Evolutionary conservation across 1,140 invertebrate species (phyloP), one percentile per base, ranked within the genome.

Genomic region (Sarcophaga bullata): DNA sequence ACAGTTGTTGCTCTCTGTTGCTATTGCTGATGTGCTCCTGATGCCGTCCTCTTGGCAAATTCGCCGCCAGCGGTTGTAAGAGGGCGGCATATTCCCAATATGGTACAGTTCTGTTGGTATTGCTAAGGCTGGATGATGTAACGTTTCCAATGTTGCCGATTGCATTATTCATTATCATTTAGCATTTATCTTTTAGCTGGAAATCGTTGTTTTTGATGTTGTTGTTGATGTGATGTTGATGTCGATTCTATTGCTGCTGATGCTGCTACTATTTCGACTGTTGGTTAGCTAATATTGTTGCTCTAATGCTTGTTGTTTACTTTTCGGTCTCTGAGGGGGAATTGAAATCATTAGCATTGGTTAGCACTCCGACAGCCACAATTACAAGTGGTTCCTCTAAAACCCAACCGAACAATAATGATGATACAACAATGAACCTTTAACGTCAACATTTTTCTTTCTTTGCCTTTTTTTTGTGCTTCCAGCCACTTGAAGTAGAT

Each of bases 1-100:
- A 72, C 73, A 25, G 49, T n/a, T 76, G 75, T 25, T 78, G 75
- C 6, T 76, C 15, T 15, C 8, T 49, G 13, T 62, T 78, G 75
- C 10, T 13, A 15, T 15, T 78, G 81, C 25, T 83, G 54, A 80
- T 81, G 83, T 19, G 48, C 13, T 52, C 75, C 75, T 25, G 50
- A 19, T 19, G 50, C 8, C 8, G 17, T 8, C n/a, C 75, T 78
- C 75, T 78, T n/a, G 75, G 75, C 50, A 89, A 73, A 46, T 87
- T 86, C 19, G 89, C 83, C 19, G 86, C 86, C 68, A 83, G 82
- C 15, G 83, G 73, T 48, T 82, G 73, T 17, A 78, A n/a, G n/a
- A 73, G 75, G 10, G 83, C 15, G 13, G 81, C 76, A 80, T 73
- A 80, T 49, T 84, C 62, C 81, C 81, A 84, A 46, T 82, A 84